Conservation (phyloP, 2,888 invertebrate species). For the Autographa gamma region DNA sequence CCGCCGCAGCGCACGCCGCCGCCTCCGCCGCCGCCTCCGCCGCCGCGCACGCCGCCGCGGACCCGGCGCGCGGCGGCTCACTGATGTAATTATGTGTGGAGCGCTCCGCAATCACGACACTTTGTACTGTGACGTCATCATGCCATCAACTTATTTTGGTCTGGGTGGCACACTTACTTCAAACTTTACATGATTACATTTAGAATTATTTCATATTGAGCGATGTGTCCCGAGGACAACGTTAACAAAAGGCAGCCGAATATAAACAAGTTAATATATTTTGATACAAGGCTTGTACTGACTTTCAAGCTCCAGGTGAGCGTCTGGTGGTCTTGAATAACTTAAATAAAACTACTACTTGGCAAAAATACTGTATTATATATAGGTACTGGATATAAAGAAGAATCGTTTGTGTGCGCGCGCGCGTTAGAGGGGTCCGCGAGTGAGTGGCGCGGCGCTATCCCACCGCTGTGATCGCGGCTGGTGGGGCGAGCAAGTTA, state of each 20-base stretch:
- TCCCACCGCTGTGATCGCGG: too few species aligned
- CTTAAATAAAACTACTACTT: too few species aligned
- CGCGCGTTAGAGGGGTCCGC: too few species aligned
- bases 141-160: not conserved
- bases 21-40: not conserved
- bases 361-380: too few species aligned
- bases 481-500: too few species aligned
- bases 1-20: not conserved
- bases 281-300: not conserved
- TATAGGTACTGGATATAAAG: too few species aligned
- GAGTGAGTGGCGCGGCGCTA: too few species aligned
- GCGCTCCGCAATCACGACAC: not conserved
- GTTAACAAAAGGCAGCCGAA: not conserved
- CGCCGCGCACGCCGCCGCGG: not conserved
- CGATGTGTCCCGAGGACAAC: not conserved
- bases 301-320: too few species aligned
- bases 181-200: constrained; percentile 7
- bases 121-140: not conserved
- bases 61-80: not conserved
- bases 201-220: constrained; percentile 7
- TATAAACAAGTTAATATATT: constrained; percentile 14
- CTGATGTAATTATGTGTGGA: not conserved
- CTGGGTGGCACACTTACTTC: not conserved
- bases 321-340: too few species aligned
- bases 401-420: too few species aligned